phyloP scores from a whole-genome alignment of 2,113 vertebrate species.

The Hiodon alosoides region DNA sequence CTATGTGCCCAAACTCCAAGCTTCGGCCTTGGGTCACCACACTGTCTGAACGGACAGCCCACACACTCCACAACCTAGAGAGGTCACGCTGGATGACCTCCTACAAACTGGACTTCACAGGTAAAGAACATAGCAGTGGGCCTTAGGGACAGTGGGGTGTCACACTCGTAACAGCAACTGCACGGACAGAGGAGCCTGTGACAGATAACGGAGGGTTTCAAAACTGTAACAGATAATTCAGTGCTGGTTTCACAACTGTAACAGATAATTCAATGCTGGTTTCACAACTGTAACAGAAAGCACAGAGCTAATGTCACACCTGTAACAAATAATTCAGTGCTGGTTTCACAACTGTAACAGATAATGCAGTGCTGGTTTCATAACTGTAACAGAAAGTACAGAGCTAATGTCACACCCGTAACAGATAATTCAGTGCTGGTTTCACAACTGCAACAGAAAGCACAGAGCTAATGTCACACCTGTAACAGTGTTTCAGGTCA shows the following conservation, averaged over 20 bases:
- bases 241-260: not conserved
- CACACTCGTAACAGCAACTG: not conserved
- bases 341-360: not conserved
- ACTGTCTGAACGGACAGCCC: constrained; percentile 52
- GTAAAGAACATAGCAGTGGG: constrained; percentile 35
- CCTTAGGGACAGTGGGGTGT: not conserved
- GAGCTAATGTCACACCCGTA: not conserved
- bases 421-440: not conserved
- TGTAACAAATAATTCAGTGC: not conserved
- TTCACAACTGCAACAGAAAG: not conserved
- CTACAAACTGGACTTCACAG: constrained; percentile 64
- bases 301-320: not conserved
- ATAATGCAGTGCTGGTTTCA: not conserved
- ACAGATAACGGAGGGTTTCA: not conserved
- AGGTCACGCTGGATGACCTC: constrained; percentile 61
- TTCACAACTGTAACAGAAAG: not conserved
- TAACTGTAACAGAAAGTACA: not conserved
- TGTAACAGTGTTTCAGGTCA: not conserved
- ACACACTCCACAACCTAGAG: constrained; percentile 65
- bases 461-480: not conserved
- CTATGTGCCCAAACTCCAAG: constrained; percentile 48
- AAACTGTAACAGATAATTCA: not conserved
- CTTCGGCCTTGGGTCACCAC: constrained; percentile 49
- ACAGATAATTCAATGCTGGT: not conserved
- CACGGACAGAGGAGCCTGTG: not conserved